phyloP scores from a whole-genome alignment of 2,888 invertebrate genomes.

The Dolichomitus sp. region DNA sequence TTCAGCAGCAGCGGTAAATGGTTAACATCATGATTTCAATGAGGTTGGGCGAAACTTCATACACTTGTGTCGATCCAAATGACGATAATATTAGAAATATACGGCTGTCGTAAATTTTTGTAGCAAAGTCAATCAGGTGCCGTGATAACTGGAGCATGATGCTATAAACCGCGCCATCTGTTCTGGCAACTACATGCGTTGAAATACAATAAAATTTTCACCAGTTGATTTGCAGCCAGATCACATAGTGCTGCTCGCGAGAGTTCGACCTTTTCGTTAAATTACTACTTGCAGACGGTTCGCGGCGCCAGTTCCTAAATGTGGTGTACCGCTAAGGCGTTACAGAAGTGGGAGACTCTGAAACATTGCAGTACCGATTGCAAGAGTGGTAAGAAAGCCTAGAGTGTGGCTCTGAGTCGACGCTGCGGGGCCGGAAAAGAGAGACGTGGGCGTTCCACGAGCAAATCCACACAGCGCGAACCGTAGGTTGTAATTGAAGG shows the following conservation, averaged over 20 bases:
- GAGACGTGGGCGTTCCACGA: constrained; percentile 62
- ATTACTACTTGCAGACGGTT: constrained; percentile 45
- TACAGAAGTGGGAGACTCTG: constrained; percentile 27
- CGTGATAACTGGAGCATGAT: constrained; percentile 52
- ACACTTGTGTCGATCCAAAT: neutral
- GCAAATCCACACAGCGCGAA: constrained; percentile 30
- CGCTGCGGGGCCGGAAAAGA: constrained; percentile 62
- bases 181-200: constrained; percentile 17
- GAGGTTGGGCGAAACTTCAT: neutral
- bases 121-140: constrained; percentile 13
- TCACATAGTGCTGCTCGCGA: constrained; percentile 20
- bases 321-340: constrained; percentile 15
- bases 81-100: neutral
- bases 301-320: constrained; percentile 52
- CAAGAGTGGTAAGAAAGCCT: neutral
- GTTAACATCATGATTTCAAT: neutral
- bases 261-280: constrained; percentile 53
- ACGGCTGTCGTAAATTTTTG: neutral
- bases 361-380: neutral
- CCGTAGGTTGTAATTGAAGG: constrained; percentile 70
- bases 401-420: constrained; percentile 17
- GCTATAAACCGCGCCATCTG: constrained; percentile 25
- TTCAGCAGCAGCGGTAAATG: neutral
- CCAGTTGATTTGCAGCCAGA: constrained; percentile 49
- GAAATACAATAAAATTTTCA: constrained; percentile 22